Evolutionary conservation across 1,140 invertebrate genomes (phyloP).

Genomic region (Hylyphantes graminicola): DNA sequence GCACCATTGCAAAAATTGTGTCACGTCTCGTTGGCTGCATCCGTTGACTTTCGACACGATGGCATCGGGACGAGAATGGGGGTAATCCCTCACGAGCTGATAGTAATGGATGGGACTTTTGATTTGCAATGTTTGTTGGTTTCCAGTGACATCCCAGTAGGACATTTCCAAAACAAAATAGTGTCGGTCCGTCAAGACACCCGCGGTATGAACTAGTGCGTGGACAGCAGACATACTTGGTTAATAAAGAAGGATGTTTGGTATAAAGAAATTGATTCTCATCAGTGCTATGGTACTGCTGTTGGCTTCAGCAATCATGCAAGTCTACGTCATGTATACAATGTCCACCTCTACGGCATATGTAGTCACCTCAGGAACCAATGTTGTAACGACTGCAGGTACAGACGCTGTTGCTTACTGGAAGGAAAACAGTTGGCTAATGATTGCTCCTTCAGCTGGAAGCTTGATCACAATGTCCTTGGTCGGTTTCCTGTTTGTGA

Average conservation of each 20-base stretch:
- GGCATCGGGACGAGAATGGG: not conserved
- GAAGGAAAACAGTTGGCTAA: not conserved
- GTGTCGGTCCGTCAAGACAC: not conserved
- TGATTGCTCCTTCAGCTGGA: not conserved
- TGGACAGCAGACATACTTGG: not conserved
- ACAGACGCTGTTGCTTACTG: not conserved
- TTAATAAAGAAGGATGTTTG: conserved; percentile 19
- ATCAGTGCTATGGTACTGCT: not conserved
- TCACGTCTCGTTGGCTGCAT: not conserved
- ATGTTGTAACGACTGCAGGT: not conserved
- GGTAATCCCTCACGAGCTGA: not conserved
- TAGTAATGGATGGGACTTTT: not conserved
- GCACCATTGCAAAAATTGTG: not conserved
- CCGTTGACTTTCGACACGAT: not conserved
- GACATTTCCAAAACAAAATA: not conserved
- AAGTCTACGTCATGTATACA: not conserved
- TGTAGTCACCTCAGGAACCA: not conserved
- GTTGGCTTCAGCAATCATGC: not conserved
- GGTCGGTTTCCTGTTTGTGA: not conserved
- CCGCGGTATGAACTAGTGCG: conserved; percentile 2
- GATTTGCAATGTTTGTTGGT: not conserved
- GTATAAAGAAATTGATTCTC: not conserved
- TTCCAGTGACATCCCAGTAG: conserved; percentile 5
- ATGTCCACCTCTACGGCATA: not conserved
- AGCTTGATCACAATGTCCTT: not conserved